A percentile compares a stretch with the other conserved stretches of the same genome.
phyloP scores from a whole-genome alignment of 2,888 invertebrate species.

The Machimus rusticus region DNA sequence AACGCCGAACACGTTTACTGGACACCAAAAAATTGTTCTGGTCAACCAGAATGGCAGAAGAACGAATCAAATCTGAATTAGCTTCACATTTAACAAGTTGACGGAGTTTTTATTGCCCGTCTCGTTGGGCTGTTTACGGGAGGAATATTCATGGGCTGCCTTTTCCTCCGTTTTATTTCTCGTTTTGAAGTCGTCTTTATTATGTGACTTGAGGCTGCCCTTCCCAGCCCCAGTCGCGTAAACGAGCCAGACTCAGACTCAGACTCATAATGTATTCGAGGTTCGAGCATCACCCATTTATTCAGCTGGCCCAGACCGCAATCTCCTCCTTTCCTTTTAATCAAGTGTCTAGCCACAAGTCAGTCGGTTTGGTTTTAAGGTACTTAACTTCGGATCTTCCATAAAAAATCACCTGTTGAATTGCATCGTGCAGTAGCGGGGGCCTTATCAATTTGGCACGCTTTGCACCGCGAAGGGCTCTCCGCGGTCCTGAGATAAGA shows the following conservation, averaged over 20 bases:
- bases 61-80: slow-evolving; percentile 36
- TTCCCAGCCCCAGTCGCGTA: background rate
- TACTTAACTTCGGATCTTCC: slow-evolving; percentile 12
- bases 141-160: slow-evolving; percentile 37
- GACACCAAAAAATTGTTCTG: slow-evolving; percentile 38
- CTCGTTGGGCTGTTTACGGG: slow-evolving; percentile 39
- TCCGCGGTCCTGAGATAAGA: background rate
- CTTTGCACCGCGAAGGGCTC: background rate
- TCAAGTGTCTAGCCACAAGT: slow-evolving; percentile 38
- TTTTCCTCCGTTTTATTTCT: slow-evolving; percentile 24
- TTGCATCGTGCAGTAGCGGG: slow-evolving; percentile 12
- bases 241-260: slow-evolving; percentile 32
- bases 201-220: slow-evolving; percentile 8
- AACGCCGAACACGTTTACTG: slow-evolving; percentile 39
- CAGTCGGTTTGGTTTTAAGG: slow-evolving; percentile 17
- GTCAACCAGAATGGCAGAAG: slow-evolving; percentile 29
- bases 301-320: slow-evolving; percentile 24
- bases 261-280: slow-evolving; percentile 32
- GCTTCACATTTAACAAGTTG: slow-evolving; percentile 40
- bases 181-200: slow-evolving; percentile 26
- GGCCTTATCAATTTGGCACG: background rate
- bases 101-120: slow-evolving; percentile 37
- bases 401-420: slow-evolving; percentile 41
- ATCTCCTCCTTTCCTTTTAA: slow-evolving; percentile 27
- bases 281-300: slow-evolving; percentile 33